A percentile compares a stretch with the other conserved stretches of the same genome.
Evolutionary conservation across 1,140 invertebrate species (phyloP).

Genomic region (Diorhabda elongata): DNA sequence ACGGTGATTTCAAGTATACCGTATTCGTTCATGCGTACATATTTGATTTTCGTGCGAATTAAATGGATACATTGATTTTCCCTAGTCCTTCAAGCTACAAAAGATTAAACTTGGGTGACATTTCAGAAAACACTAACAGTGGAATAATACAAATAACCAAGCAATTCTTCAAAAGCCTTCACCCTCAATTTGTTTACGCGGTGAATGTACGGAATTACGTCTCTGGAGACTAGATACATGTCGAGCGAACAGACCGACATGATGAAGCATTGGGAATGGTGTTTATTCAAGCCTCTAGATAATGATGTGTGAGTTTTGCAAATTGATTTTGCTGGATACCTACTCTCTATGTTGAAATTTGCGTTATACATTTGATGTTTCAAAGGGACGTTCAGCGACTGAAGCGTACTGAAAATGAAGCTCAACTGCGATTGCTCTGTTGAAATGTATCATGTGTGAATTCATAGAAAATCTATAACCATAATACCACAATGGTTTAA

Average conservation of each 20-base stretch:
- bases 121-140: background rate
- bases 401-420: background rate
- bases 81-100: background rate
- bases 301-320: conserved; percentile 2
- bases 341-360: background rate
- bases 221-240: conserved; percentile 1
- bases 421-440: background rate
- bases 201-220: conserved; percentile 2
- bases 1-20: too few relatives aligned
- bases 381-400: background rate
- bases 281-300: background rate
- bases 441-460: background rate
- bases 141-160: background rate
- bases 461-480: background rate
- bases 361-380: background rate
- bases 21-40: too few relatives aligned
- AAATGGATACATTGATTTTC: too few relatives aligned
- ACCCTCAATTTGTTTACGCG: conserved; percentile 1
- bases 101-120: background rate
- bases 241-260: conserved; percentile 1
- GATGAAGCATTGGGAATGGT: background rate
- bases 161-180: background rate
- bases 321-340: background rate
- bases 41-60: too few relatives aligned
- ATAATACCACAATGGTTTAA: too few relatives aligned